Evolutionary conservation across 2,797 vertebrate genomes (phyloP), one percentile per base, ranked within the genome.

Genomic region (Amblyraja radiata): DNA sequence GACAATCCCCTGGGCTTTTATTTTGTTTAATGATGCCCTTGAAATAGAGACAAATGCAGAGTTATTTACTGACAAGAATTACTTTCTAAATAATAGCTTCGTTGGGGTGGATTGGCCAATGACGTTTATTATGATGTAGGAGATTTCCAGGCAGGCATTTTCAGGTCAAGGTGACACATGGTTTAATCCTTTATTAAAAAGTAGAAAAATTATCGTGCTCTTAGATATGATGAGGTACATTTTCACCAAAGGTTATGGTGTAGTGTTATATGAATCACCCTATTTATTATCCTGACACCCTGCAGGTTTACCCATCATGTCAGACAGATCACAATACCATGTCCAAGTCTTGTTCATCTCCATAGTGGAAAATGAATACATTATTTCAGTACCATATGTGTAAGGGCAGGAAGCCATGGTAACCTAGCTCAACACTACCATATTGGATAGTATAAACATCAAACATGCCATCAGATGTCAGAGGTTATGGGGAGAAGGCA

Each of bases 11-110:
- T 54, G 23, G 11, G 23, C 71, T 92, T 73, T 92, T 92, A 76
- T n/a, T 74, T 92, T 92, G 71, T 92, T 68, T 90, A 74, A 76
- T 84, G 25, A 92, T 54, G 25, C 46, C 71, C 46, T 92, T 92
- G 90, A 76, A 76, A 92, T 76, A 73, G 46, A 73, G 71, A 10
- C 71, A 92, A 92, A 92, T 46, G 71, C 25, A 28, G 14, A 68
- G 71, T 92, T 92, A 73, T 54, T 92, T 76, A 92, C 73, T 92
- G 90, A 58, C 23, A 92, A 92, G 39, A 92, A 46, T 54, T 54
- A 92, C 36, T 46, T 46, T 54, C 68, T 54, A 74, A 76, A 32
- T 76, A 92, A 76, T 10, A 76, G 39, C 39, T 74, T 54, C 90
- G 54, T 54, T 76, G 39, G 10, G 14, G 71, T 54, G 39, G 65